Evolutionary conservation across 1,140 invertebrate genomes (phyloP).

Genomic region (Euura lappo): DNA sequence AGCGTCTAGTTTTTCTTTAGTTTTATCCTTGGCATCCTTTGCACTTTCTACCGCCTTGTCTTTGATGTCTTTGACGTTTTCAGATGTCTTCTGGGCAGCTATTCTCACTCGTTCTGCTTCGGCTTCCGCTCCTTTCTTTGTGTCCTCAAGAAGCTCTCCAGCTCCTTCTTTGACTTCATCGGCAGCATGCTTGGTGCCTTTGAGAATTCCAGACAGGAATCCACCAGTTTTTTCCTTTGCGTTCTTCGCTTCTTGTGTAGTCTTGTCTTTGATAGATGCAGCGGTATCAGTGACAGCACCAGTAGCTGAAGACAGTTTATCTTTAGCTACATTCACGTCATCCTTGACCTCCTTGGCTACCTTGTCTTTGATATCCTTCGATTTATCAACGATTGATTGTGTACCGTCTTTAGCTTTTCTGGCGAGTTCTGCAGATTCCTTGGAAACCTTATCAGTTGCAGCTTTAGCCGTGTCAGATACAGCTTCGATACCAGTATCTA

Average conservation of each 20-base stretch:
- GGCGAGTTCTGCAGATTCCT: slow-evolving; percentile 7
- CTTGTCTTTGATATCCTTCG: slow-evolving; percentile 17
- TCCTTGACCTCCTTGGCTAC: slow-evolving; percentile 10
- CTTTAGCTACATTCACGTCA: slow-evolving; percentile 16
- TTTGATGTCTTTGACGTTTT: background rate
- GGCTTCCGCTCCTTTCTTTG: slow-evolving; percentile 23
- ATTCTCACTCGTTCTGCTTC: background rate
- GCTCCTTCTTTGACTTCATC: slow-evolving; percentile 8
- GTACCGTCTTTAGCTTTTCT: background rate
- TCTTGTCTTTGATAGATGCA: slow-evolving; percentile 36
- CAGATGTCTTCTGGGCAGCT: background rate
- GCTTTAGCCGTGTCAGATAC: slow-evolving; percentile 17
- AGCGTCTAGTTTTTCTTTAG: background rate
- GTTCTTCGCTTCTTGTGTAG: slow-evolving; percentile 29
- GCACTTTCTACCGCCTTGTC: background rate
- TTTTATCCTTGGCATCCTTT: slow-evolving; percentile 9
- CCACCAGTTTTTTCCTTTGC: slow-evolving; percentile 23
- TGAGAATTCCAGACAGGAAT: slow-evolving; percentile 27
- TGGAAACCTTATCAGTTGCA: slow-evolving; percentile 17
- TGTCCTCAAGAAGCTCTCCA: slow-evolving; percentile 6
- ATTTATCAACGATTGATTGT: background rate
- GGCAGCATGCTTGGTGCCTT: slow-evolving; percentile 16
- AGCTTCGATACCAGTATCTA: slow-evolving; percentile 20
- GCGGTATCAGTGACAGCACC: slow-evolving; percentile 11
- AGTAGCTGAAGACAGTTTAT: slow-evolving; percentile 9